phyloP scores from a whole-genome alignment of 2,113 vertebrate species.

The Pycnonotus jocosus region DNA sequence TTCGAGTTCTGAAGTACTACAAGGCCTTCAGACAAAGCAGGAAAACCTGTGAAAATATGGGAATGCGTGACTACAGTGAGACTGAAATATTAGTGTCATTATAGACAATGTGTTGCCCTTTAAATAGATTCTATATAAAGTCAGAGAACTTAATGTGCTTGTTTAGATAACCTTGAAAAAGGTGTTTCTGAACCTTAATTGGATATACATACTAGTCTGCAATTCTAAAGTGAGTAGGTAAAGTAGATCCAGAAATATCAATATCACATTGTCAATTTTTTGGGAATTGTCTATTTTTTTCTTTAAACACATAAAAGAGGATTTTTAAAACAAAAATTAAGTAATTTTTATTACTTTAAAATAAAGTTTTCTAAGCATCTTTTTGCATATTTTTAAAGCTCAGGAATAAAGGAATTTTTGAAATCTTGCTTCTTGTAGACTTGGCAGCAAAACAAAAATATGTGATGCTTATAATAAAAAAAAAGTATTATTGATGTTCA shows the following conservation, averaged over 20 bases:
- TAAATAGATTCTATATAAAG: background rate
- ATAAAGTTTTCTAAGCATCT: background rate
- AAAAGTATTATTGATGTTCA: background rate
- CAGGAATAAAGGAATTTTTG: background rate
- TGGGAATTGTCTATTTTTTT: background rate
- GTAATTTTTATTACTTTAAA: background rate
- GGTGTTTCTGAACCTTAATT: background rate
- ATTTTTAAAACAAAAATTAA: background rate
- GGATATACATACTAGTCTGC: background rate
- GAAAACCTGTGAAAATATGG: background rate
- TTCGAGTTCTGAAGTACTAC: background rate
- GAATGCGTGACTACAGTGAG: background rate
- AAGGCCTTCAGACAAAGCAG: background rate
- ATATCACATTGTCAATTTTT: background rate
- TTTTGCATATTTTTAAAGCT: background rate
- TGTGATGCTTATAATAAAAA: background rate
- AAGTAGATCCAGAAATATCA: background rate
- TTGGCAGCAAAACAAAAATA: background rate
- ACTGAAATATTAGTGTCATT: background rate
- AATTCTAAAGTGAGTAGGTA: background rate
- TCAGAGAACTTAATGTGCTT: background rate
- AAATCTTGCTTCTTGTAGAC: background rate
- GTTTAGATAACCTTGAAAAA: background rate
- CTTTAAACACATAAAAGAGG: background rate
- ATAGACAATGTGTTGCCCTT: background rate